phyloP scores from a whole-genome alignment of 1,140 invertebrate species.

The Notospermus geniculatus region DNA sequence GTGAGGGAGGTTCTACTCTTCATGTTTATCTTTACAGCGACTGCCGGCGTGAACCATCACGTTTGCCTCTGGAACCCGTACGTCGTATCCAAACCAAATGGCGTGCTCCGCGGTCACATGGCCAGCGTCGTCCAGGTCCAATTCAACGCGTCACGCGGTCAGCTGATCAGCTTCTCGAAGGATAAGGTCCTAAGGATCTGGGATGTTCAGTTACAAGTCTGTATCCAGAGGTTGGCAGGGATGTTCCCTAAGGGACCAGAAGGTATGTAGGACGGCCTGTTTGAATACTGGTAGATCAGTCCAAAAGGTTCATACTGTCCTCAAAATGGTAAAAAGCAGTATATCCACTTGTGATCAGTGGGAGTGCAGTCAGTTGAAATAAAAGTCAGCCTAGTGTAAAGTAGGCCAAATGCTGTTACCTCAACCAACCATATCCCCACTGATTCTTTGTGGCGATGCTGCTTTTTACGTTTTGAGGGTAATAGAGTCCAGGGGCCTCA shows the following conservation, averaged over 20 bases:
- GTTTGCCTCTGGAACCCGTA: conserved; percentile 56
- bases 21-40: conserved; percentile 50
- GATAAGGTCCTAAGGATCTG: conserved; percentile 56
- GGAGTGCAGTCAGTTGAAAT: no score
- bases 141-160: conserved; percentile 47
- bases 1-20: conserved; percentile 45
- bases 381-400: no score
- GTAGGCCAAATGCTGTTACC: no score
- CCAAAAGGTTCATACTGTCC: no score
- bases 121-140: conserved; percentile 51
- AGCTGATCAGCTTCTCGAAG: conserved; percentile 55
- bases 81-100: conserved; percentile 55
- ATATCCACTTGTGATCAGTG: no score
- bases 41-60: conserved; percentile 53
- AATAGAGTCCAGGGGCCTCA: no score
- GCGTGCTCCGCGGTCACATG: conserved; percentile 55
- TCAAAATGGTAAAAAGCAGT: no score
- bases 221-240: conserved; percentile 52
- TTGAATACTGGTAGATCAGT: no score
- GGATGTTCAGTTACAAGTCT: conserved; percentile 57
- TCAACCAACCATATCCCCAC: no score
- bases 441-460: no score
- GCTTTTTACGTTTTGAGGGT: no score
- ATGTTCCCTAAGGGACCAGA: conserved; percentile 56
- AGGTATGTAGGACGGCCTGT: no score